phyloP scores from a whole-genome alignment of 2,113 vertebrate species.

The Actenoides lindsayi region DNA sequence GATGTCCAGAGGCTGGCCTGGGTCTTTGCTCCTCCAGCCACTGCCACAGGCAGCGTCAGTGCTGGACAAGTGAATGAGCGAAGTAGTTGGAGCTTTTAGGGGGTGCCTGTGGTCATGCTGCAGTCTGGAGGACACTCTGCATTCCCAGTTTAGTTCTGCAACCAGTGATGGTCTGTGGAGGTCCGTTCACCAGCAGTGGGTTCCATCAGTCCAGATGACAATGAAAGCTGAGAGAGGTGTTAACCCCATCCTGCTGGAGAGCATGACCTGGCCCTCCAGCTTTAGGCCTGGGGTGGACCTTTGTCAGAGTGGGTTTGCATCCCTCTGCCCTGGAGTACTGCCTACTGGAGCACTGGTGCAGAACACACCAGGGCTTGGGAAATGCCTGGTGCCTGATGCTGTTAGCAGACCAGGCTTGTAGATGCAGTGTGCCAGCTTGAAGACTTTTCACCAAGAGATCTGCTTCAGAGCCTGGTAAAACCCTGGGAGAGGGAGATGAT shows the following conservation, averaged over 20 bases:
- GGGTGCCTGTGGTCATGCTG: background rate
- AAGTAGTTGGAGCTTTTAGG: background rate
- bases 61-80: background rate
- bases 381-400: background rate
- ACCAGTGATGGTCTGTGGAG: background rate
- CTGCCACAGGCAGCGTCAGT: background rate
- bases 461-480: background rate
- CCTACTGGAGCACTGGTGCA: background rate
- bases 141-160: background rate
- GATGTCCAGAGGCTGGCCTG: fast-evolving
- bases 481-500: background rate
- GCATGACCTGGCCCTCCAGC: background rate
- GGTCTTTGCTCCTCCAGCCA: background rate
- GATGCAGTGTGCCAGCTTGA: fast-evolving
- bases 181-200: background rate
- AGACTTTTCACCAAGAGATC: background rate
- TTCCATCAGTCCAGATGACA: background rate
- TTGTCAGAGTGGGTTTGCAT: background rate
- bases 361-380: background rate
- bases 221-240: background rate
- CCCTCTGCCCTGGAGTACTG: background rate
- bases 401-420: background rate
- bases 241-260: background rate
- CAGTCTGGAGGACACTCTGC: background rate
- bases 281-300: no score